Base-by-base conservation (phyloP, 92 coral and sea anemone genomes). In the Isaurus tuberculatus region DNA sequence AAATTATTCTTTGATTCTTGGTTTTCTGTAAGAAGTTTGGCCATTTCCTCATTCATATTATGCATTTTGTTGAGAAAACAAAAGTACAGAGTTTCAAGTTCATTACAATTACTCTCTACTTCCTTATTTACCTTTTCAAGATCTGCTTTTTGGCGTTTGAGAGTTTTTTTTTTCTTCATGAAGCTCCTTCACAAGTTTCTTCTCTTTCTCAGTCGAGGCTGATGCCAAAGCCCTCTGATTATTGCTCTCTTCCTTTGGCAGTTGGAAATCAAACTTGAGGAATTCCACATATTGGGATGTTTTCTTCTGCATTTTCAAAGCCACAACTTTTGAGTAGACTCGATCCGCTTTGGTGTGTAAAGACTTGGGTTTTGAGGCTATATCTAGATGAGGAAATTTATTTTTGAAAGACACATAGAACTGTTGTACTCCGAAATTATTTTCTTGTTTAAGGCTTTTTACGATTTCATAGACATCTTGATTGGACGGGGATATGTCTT, bases 321-420 rank as follows among this genome's bases (percentile, higher is more conserved):
- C 17, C 17, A 40, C 57, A 17, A 17, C 37, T 25, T 71, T 42
- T 25, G 48, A 20, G 77, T 71, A 71, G 33, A 71, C 58, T 34
- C 74, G 28, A 9, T 71, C 77, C 28, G 58, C 77, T 26, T 71
- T 71, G 33, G 77, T 71, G 77, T 71, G 49, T 20, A 71, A 28
- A 37, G 60, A 71, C 20, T 40, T 49, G 36, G 49, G 60, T 29
- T 71, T 71, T 9, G 57, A 26, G 16, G 77, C 28, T 51, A 71
- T 22, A 42, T 23, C 9, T 71, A 51, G 15, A 71, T 51, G 49
- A 51, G 77, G 77, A 20, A 71, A 71, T 29, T 43, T 71, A 8
- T 11, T 28, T 4, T 70, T 37, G 28, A 70, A 70, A 70, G 75
- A 70, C 33, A 37, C 75, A 48, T n/a, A 37, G 32, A 42, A 70